Base-by-base conservation (phyloP, 2,888 invertebrate genomes). In the Phasia obesa region DNA sequence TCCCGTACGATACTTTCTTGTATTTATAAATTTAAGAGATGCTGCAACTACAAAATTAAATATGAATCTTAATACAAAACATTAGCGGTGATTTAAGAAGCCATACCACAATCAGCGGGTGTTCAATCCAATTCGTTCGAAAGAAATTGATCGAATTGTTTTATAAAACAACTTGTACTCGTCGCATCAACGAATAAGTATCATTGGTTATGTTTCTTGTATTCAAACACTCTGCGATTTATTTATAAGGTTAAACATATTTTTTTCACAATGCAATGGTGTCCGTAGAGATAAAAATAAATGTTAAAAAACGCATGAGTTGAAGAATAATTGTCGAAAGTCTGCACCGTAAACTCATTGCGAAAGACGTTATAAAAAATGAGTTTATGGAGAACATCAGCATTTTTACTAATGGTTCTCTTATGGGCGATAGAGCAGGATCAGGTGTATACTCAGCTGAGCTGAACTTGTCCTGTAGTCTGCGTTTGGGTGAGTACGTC, bases 41-140 rank as follows among this genome's bases (percentile, higher is more conserved):
- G 35, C n/a, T 21, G 25, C 47, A 55, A 49, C 47, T 47, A 64
- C 70, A 42, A 71, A 70, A 53, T 53, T 25, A 62, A 25, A 23
- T 25, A 38, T 4, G 53, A 17, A 42, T 27, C 44, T 27, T 44
- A 57, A 75, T 70, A 65, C 70, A 75, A 79, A 79, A 76, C 71
- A 76, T 79, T 79, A 77, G 81, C 79, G 83, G 82, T 74, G 75
- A 83, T 83, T 83, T 83, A 84, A 84, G 84, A 84, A 84, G 87
- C 86, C 88, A 87, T 87, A 86, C 87, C 85, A 84, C 57, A 86
- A 88, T 76, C 89, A 89, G 90, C 89, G 89, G 89, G 90, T 88
- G 89, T 80, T 87, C 85, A 71, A 84, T 75, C 67, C 82, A 85
- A 86, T 87, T 88, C 87, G 79, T 83, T 71, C 71, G 62, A 79